Percentiles rank a stretch among this genome's conserved stretches.
Conservation (phyloP, 2,888 invertebrate genomes). For the Carterocephalus palaemon region DNA sequence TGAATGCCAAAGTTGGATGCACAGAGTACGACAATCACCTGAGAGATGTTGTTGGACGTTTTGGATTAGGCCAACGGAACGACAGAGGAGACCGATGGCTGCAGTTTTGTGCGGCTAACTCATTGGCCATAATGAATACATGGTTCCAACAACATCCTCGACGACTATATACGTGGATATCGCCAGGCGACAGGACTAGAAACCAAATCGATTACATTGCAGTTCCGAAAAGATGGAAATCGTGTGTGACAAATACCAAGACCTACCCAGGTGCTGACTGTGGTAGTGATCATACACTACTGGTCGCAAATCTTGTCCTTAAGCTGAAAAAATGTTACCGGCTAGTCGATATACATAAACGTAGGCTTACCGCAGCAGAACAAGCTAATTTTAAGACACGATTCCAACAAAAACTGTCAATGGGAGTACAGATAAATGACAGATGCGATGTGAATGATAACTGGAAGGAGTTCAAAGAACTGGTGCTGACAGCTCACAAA, state of each 20-base stretch:
- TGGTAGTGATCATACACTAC: conserved; percentile 15
- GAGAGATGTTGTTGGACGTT: too few relatives aligned
- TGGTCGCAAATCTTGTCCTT: conserved; percentile 13
- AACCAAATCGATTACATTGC: conserved; percentile 20
- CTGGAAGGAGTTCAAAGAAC: neutral
- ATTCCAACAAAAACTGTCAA: neutral
- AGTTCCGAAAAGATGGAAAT: conserved; percentile 14
- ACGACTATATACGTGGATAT: conserved; percentile 15
- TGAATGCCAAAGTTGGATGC: too few relatives aligned
- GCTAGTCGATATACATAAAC: neutral
- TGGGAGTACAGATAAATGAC: neutral
- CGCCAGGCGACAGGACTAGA: conserved; percentile 8
- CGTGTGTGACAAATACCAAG: conserved; percentile 7
- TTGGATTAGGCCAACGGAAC: too few relatives aligned
- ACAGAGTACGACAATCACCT: too few relatives aligned
- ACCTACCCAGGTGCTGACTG: conserved; percentile 21
- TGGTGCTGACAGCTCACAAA: neutral
- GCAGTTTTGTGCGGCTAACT: neutral
- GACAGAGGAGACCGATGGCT: neutral
- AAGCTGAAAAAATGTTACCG: conserved; percentile 10
- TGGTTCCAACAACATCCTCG: conserved; percentile 11
- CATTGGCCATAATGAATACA: conserved; percentile 3
- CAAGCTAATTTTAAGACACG: neutral
- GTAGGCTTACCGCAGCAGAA: neutral
- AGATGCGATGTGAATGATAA: neutral